Evolutionary conservation across 2,797 vertebrate genomes (phyloP).

Genomic region (Otolemur crassicaudatus): DNA sequence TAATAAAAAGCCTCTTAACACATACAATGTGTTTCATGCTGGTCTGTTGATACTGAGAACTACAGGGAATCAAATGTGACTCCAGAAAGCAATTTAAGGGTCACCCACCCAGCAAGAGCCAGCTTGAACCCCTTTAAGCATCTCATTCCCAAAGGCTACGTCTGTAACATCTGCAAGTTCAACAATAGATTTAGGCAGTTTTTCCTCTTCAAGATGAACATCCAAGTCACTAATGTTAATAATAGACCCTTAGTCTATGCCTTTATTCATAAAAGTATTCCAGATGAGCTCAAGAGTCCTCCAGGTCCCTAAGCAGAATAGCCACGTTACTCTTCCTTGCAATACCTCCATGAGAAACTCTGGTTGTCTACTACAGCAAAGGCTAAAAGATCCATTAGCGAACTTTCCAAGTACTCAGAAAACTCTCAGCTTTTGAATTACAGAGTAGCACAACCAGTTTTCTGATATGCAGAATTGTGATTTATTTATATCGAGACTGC

Average conservation of each 20-base stretch:
- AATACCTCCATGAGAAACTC: conserved; percentile 79
- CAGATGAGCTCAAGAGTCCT: conserved; percentile 74
- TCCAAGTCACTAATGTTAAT: conserved; percentile 52
- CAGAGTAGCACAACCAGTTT: conserved; percentile 74
- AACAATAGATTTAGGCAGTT: neutral
- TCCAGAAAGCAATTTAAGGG: neutral
- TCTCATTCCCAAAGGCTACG: neutral
- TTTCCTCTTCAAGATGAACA: neutral
- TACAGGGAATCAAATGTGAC: no score
- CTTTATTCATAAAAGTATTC: conserved; percentile 65
- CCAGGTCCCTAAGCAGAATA: conserved; percentile 77
- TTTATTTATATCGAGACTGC: conserved; percentile 68
- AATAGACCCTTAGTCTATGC: conserved; percentile 45
- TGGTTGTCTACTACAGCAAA: conserved; percentile 81
- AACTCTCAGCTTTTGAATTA: conserved; percentile 80
- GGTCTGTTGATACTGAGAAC: neutral
- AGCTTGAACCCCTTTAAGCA: neutral
- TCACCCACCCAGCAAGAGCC: neutral
- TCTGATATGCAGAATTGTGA: conserved; percentile 75
- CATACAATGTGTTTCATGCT: accelerated
- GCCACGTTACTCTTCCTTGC: conserved; percentile 82
- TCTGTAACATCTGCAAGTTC: neutral
- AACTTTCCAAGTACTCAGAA: conserved; percentile 78
- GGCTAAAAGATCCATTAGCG: conserved; percentile 80
- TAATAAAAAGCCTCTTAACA: neutral